Evolutionary conservation across 2,888 invertebrate genomes (phyloP).

Genomic region (Cosmia pyralina): DNA sequence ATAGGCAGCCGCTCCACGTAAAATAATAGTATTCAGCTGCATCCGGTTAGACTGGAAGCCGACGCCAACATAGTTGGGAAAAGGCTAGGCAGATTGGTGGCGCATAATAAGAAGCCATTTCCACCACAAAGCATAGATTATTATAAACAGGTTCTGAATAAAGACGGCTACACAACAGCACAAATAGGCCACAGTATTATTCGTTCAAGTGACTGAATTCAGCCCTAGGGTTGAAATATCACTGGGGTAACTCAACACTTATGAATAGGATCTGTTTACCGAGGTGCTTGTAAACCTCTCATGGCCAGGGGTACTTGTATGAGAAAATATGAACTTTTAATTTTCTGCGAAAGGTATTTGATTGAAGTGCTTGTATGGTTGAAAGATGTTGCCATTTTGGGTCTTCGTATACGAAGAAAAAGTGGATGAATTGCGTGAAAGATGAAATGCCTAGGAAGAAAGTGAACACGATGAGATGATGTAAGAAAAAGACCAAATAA

Average conservation of each 20-base stretch:
- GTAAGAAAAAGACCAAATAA: background rate
- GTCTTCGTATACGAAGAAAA: background rate
- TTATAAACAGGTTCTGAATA: constrained; percentile 4
- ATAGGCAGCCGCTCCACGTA: no score
- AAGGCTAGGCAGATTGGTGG: no score
- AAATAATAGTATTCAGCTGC: no score
- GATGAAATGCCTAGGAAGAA: background rate
- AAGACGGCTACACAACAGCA: background rate
- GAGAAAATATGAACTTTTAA: constrained; percentile 51
- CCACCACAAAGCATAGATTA: background rate
- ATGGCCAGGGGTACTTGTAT: constrained; percentile 24
- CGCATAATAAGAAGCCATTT: background rate
- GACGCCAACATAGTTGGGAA: no score
- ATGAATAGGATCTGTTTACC: constrained; percentile 54
- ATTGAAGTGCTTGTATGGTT: constrained; percentile 36
- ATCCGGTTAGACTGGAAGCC: no score
- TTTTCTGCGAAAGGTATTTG: constrained; percentile 35
- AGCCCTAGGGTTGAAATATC: constrained; percentile 54
- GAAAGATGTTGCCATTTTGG: constrained; percentile 29
- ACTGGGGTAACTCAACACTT: constrained; percentile 29
- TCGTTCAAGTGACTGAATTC: constrained; percentile 32
- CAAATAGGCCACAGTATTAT: constrained; percentile 40
- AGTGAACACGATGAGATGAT: background rate
- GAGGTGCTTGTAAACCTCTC: constrained; percentile 39
- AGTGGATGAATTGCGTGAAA: background rate